Evolutionary conservation across 1,140 invertebrate species (phyloP).

Genomic region (Charaxes varanes): DNA sequence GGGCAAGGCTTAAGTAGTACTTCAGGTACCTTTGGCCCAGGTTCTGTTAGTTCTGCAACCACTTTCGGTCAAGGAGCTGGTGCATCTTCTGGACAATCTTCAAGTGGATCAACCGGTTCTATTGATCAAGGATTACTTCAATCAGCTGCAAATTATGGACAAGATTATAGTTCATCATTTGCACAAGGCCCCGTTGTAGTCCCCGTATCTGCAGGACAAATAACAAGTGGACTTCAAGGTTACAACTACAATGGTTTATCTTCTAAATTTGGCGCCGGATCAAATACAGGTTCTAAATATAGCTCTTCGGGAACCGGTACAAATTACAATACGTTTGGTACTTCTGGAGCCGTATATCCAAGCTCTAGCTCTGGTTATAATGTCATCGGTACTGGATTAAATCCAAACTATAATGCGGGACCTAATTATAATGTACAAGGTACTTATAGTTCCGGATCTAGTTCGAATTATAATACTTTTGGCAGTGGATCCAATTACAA

Average conservation of each 20-base stretch:
- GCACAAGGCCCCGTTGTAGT: conserved; percentile 1
- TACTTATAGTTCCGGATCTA: not conserved
- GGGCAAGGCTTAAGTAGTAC: not conserved
- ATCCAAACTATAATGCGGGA: conserved; percentile 9
- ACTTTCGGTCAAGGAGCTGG: no score
- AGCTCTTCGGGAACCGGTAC: conserved; percentile 7
- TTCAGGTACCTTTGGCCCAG: not conserved
- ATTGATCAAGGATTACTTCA: not conserved
- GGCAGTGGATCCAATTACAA: conserved; percentile 14
- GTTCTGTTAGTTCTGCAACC: not conserved
- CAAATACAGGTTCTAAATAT: conserved; percentile 11
- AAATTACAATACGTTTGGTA: conserved; percentile 14
- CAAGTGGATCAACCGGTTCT: not conserved
- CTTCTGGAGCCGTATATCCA: not conserved
- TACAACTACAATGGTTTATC: conserved; percentile 15
- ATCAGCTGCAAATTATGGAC: not conserved
- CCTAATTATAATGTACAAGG: conserved; percentile 6
- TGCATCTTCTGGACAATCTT: conserved; percentile 1
- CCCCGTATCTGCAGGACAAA: not conserved
- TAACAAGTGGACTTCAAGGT: conserved; percentile 2
- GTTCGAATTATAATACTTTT: conserved; percentile 9
- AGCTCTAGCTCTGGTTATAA: conserved; percentile 1
- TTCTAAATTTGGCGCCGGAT: not conserved
- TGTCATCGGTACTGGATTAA: not conserved
- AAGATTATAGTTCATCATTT: not conserved